A percentile compares a stretch with the other conserved stretches of the same genome.
Conservation (phyloP, 1,140 invertebrate species). For the Diachasmimorpha longicaudata region DNA sequence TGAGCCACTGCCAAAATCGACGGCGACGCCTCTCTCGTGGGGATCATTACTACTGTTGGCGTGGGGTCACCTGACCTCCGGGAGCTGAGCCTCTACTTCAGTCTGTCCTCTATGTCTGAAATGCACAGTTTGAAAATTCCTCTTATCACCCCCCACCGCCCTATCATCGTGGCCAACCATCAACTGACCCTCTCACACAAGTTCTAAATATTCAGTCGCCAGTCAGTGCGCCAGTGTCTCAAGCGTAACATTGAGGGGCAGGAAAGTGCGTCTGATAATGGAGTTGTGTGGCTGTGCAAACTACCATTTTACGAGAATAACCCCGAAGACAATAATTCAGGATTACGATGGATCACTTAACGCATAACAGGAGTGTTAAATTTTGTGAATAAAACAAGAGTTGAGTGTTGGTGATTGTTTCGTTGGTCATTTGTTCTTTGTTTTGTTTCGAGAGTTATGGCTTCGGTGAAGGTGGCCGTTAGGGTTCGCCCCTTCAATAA, state of each 20-base stretch:
- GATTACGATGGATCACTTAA: background rate
- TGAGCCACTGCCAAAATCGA: too few relatives aligned
- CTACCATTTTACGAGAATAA: background rate
- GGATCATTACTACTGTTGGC: too few relatives aligned
- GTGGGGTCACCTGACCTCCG: too few relatives aligned
- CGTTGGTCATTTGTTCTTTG: background rate
- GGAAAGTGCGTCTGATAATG: background rate
- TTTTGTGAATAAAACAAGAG: background rate
- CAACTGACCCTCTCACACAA: background rate
- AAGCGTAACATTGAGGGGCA: background rate
- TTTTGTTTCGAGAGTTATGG: slow-evolving; percentile 62
- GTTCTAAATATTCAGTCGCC: background rate
- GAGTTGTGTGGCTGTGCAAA: background rate
- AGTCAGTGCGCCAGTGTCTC: background rate
- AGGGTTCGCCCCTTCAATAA: slow-evolving; percentile 82
- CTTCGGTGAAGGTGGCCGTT: slow-evolving; percentile 82
- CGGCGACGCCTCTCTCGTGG: too few relatives aligned
- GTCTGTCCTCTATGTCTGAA: too few relatives aligned
- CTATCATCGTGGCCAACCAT: too few relatives aligned
- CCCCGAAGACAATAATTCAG: background rate
- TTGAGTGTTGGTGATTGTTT: background rate
- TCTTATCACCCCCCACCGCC: too few relatives aligned
- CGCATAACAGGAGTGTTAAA: background rate
- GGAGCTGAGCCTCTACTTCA: too few relatives aligned
- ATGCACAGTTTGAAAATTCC: too few relatives aligned